Conservation (phyloP, 2,113 vertebrate genomes). For the Gnathonemus echidnorhynchus region DNA sequence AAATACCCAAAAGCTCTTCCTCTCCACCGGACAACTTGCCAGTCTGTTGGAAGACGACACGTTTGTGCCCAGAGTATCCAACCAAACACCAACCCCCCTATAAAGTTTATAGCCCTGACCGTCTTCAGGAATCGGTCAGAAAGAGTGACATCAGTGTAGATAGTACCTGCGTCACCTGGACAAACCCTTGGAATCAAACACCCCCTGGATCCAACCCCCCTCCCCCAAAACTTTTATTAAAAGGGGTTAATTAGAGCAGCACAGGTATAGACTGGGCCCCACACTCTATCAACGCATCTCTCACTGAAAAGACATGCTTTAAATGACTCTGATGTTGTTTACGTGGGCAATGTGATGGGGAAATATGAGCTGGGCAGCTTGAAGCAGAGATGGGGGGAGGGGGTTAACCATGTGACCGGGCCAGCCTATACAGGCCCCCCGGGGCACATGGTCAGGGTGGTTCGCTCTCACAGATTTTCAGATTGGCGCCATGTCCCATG, state of each 20-base stretch:
- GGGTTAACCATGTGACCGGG: background rate
- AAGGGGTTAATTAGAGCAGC: background rate
- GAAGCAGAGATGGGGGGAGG: background rate
- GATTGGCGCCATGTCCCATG: background rate
- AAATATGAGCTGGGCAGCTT: background rate
- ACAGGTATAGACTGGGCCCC: background rate
- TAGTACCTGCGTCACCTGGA: background rate
- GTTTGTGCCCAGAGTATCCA: background rate
- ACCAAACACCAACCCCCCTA: background rate
- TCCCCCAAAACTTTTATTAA: background rate
- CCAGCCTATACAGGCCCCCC: background rate
- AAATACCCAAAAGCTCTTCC: background rate
- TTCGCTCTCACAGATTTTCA: background rate
- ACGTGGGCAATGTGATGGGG: background rate
- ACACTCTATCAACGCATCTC: background rate
- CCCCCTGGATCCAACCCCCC: background rate
- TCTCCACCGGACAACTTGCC: background rate
- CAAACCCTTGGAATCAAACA: background rate
- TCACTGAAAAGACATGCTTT: background rate
- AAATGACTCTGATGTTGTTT: background rate
- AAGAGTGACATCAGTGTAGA: background rate
- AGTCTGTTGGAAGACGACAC: background rate
- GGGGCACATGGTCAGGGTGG: background rate
- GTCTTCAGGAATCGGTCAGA: background rate
- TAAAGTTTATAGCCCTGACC: background rate